Conservation (phyloP, 92 coral and sea anemone species). For the Phenganax marumi region DNA sequence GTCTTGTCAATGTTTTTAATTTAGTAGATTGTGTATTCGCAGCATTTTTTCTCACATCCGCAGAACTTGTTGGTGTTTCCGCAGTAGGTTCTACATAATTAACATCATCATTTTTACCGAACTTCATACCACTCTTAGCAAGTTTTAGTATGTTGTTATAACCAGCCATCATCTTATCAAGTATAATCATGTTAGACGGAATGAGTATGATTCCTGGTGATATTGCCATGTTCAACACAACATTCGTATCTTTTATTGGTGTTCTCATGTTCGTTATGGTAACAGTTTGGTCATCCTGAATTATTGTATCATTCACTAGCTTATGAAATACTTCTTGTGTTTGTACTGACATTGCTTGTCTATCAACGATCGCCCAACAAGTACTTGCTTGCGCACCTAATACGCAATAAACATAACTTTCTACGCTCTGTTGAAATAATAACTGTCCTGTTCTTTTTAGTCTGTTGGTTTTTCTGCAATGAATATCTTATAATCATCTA, state of each 20-base stretch:
- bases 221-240: no score
- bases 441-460: not conserved
- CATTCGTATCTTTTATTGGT: no score
- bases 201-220: no score
- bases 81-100: no score
- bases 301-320: not conserved
- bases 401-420: not conserved
- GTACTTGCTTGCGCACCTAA: not conserved
- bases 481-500: not conserved
- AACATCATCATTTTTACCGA: not conserved
- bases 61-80: no score
- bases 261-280: no score
- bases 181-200: no score
- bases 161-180: no score
- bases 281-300: no score
- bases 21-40: no score
- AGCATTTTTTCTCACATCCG: no score
- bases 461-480: not conserved
- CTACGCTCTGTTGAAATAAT: slow-evolving; percentile 3
- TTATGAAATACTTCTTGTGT: not conserved
- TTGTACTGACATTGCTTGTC: not conserved
- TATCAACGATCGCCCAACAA: not conserved
- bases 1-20: no score
- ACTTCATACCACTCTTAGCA: not conserved
- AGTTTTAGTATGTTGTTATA: not conserved